phyloP scores from a whole-genome alignment of 2,113 vertebrate genomes.

The Dicerorhinus sumatrensis region DNA sequence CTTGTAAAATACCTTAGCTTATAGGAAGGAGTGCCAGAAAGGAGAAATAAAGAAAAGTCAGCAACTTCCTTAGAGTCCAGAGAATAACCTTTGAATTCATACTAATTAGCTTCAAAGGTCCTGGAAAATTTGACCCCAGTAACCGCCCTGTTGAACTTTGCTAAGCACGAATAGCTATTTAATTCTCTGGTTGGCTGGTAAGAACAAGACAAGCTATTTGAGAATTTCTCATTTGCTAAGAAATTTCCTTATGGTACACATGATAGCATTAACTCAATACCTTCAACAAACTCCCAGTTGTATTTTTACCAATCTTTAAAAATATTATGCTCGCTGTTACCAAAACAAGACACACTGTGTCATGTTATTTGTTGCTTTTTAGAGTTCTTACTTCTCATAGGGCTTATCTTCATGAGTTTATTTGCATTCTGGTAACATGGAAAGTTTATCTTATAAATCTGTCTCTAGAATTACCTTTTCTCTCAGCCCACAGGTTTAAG shows the following conservation, averaged over 20 bases:
- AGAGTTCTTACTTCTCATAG: neutral
- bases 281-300: neutral
- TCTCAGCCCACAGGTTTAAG: neutral
- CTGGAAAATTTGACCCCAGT: constrained; percentile 62
- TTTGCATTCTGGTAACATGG: neutral
- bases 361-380: neutral
- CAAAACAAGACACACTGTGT: neutral
- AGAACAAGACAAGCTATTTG: constrained; percentile 6
- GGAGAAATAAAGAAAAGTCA: constrained; percentile 34
- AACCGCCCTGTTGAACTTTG: constrained; percentile 45
- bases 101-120: constrained; percentile 69
- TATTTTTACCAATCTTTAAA: neutral
- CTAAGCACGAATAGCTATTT: constrained; percentile 26
- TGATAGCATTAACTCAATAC: constrained; percentile 1
- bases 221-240: constrained; percentile 53
- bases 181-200: constrained; percentile 48
- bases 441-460: neutral
- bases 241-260: neutral
- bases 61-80: constrained; percentile 58
- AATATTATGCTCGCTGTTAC: constrained; percentile 13
- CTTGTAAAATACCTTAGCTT: neutral
- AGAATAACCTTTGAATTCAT: constrained; percentile 65
- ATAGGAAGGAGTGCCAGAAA: neutral
- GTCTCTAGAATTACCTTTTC: neutral
- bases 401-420: neutral